A percentile compares a stretch with the other conserved stretches of the same genome.
Evolutionary conservation across 1,140 invertebrate genomes (phyloP).

Genomic region (Agraylea sexmaculata): DNA sequence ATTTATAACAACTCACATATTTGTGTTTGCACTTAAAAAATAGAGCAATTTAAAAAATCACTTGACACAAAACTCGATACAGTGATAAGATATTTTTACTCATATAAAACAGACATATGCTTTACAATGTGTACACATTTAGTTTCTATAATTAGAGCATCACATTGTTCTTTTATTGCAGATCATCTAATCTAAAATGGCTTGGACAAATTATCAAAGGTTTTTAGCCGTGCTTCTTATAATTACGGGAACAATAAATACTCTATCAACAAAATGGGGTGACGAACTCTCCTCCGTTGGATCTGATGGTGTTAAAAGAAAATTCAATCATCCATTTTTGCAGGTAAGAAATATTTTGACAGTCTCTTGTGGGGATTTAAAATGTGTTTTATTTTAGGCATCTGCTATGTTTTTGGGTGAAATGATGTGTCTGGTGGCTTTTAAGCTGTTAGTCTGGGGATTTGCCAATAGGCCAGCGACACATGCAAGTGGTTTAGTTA

Average conservation of each 20-base stretch:
- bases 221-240: constrained; percentile 60
- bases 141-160: too few species aligned
- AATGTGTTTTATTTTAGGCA: constrained; percentile 58
- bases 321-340: constrained; percentile 80
- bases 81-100: too few species aligned
- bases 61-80: too few species aligned
- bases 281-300: constrained; percentile 54
- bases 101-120: too few species aligned
- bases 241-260: constrained; percentile 70
- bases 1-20: too few species aligned
- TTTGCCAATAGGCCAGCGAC: constrained; percentile 39
- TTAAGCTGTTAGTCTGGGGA: constrained; percentile 36
- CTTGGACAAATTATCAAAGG: constrained; percentile 56
- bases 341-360: constrained; percentile 27
- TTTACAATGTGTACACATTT: too few species aligned
- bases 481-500: constrained; percentile 38
- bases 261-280: constrained; percentile 73
- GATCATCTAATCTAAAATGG: too few species aligned
- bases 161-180: too few species aligned
- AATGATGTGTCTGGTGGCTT: constrained; percentile 55
- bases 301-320: constrained; percentile 45
- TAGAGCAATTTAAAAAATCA: too few species aligned
- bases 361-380: constrained; percentile 9
- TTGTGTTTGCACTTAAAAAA: too few species aligned
- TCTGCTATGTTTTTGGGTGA: constrained; percentile 83